A percentile compares a stretch with the other conserved stretches of the same genome.
Conservation (phyloP, 1,140 invertebrate genomes). For the Procambarus clarkii region DNA sequence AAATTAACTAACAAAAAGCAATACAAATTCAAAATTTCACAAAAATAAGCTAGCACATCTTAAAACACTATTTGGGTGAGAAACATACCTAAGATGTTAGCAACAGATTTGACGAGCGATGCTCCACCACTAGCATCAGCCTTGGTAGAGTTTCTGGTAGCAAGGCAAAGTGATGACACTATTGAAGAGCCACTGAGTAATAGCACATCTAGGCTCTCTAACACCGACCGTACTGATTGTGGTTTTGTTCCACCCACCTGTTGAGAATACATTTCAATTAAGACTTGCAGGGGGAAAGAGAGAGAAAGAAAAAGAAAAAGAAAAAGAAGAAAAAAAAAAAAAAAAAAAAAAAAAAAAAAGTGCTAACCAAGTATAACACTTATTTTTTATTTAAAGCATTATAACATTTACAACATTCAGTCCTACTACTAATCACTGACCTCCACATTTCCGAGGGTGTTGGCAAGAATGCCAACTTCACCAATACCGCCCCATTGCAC, state of each 20-base stretch:
- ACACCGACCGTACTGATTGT: constrained; percentile 60
- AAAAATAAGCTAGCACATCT: no score
- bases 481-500: constrained; percentile 99
- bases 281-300: not conserved
- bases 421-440: constrained; percentile 78
- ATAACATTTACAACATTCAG: not conserved
- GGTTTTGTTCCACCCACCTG: constrained; percentile 66
- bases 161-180: constrained; percentile 74
- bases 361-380: no score
- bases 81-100: constrained; percentile 87
- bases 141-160: constrained; percentile 82
- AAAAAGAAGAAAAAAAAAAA: not conserved
- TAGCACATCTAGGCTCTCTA: constrained; percentile 60
- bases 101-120: constrained; percentile 84
- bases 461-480: constrained; percentile 94
- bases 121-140: constrained; percentile 73
- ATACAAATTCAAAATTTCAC: no score
- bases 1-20: no score
- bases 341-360: not conserved
- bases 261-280: not conserved
- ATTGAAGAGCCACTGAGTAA: constrained; percentile 35
- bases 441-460: constrained; percentile 88
- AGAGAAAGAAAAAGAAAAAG: not conserved
- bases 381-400: not conserved
- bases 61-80: not conserved